These are phyloP conservation scores for Bolinopsis microptera DNA, from an alignment of 37 sponge, comb jelly and placozoan genomes.

Conservation along the genomic window DNA sequence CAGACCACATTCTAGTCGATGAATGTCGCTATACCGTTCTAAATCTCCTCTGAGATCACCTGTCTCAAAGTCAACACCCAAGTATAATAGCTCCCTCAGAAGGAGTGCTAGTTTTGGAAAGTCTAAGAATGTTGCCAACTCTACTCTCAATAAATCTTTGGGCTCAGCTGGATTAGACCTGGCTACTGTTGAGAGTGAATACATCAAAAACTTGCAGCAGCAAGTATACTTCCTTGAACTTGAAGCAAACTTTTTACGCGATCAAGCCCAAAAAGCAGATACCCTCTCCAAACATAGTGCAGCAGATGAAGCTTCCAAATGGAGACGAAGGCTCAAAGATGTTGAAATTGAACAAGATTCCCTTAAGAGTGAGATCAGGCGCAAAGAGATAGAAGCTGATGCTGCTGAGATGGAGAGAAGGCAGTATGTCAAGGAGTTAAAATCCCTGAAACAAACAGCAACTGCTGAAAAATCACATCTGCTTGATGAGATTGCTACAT, in stretches of 20 bases:
- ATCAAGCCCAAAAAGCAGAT: constrained; percentile 59
- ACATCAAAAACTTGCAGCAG: constrained; percentile 72
- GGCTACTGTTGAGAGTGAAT: constrained; percentile 69
- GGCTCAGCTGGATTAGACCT: constrained; percentile 47
- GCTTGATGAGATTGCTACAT: constrained; percentile 5
- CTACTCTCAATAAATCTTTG: constrained; percentile 27
- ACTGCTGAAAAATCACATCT: constrained; percentile 12
- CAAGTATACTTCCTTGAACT: constrained; percentile 71
- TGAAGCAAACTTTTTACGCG: constrained; percentile 66
- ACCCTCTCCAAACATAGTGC: constrained; percentile 35
- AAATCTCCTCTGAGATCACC: constrained; percentile 36
- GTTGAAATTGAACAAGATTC: constrained; percentile 62
- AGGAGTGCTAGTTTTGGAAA: constrained; percentile 64
- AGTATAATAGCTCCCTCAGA: constrained; percentile 34
- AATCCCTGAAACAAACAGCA: constrained; percentile 42
- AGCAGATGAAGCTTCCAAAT: constrained; percentile 52
- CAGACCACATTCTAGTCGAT: not conserved
- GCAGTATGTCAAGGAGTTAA: constrained; percentile 62
- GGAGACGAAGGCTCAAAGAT: constrained; percentile 40
- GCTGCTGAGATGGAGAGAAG: constrained; percentile 63
- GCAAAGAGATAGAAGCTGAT: constrained; percentile 59
- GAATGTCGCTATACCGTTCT: constrained; percentile 65
- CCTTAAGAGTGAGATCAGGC: constrained; percentile 52
- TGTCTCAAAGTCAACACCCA: constrained; percentile 54
- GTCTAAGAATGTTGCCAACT: constrained; percentile 15